Evolutionary conservation across 2,888 invertebrate species (phyloP), one percentile per base, ranked within the genome.

Genomic region (Drosophila infuscata): DNA sequence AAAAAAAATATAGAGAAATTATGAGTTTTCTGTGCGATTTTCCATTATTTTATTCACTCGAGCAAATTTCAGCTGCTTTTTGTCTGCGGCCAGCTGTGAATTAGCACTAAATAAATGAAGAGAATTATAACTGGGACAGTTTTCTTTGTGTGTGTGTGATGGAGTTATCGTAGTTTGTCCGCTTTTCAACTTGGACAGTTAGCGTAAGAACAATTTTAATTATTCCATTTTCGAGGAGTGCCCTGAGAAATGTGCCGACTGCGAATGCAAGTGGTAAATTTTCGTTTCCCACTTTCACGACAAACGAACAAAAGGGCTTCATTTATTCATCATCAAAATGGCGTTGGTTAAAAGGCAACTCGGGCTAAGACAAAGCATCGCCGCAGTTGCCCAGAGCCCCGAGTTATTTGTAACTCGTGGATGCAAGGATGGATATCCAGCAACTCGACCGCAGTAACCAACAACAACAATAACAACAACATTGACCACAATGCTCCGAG

Each of bases 301-400:
- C 70, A 69, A 62, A 62, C 49, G 66, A 76, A 67, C 82, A 89
- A 85, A 85, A 79, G 78, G 76, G 76, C 77, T 82, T 86, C 87
- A 88, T 90, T 88, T 87, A 87, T 90, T 87, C 90, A 89, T 88
- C 86, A 86, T 70, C 70, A 79, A 89, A 81, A 84, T 85, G 79
- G 82, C 79, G 74, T 71, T 64, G 74, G 79, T 62, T 36, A 29
- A 61, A 64, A 57, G 52, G 48, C 49, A 48, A 30, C 56, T 38
- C 60, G 8, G 49, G 64, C 75, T 76, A 72, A 89, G 83, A 88
- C 88, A 86, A 88, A 81, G 74, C 69, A 48, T 29, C 29, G 38
- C 36, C 15, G 30, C 33, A 41, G 36, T 54, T 36, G 59, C 20
- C 53, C 43, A 17, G 36, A 20, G 54, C 48, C 66, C 64, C 36